Conservation (phyloP, 2,888 invertebrate genomes). For the Ceratothoa steindachneri region DNA sequence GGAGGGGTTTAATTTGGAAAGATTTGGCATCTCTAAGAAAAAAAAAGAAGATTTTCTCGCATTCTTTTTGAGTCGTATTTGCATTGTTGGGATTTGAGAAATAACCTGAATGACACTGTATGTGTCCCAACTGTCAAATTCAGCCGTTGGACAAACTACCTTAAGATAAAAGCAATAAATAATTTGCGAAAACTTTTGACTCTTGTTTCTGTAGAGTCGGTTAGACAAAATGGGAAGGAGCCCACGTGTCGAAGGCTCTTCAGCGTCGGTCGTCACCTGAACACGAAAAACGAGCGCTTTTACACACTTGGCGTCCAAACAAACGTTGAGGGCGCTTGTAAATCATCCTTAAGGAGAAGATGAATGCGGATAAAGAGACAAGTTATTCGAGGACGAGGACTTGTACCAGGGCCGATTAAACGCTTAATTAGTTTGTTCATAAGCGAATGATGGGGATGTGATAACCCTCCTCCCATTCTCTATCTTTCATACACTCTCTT, state of each 20-base stretch:
- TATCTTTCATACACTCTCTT: no score
- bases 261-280: not conserved
- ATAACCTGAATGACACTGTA: not conserved
- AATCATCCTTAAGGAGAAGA: not conserved
- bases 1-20: slow-evolving; percentile 10
- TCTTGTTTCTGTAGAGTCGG: not conserved
- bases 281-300: not conserved
- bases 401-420: not conserved
- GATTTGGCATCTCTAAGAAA: not conserved
- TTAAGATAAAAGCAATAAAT: not conserved
- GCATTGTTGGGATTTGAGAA: not conserved
- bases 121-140: slow-evolving; percentile 1
- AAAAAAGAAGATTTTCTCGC: not conserved
- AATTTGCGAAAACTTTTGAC: not conserved
- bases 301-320: not conserved
- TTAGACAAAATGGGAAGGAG: not conserved
- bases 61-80: not conserved
- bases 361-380: not conserved
- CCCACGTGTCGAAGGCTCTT: not conserved
- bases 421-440: not conserved
- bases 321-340: not conserved
- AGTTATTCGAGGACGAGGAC: not conserved
- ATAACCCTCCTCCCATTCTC: no score
- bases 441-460: no score
- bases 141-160: not conserved